Conservation (phyloP, 2,113 vertebrate species). For the Scopus umbretta region DNA sequence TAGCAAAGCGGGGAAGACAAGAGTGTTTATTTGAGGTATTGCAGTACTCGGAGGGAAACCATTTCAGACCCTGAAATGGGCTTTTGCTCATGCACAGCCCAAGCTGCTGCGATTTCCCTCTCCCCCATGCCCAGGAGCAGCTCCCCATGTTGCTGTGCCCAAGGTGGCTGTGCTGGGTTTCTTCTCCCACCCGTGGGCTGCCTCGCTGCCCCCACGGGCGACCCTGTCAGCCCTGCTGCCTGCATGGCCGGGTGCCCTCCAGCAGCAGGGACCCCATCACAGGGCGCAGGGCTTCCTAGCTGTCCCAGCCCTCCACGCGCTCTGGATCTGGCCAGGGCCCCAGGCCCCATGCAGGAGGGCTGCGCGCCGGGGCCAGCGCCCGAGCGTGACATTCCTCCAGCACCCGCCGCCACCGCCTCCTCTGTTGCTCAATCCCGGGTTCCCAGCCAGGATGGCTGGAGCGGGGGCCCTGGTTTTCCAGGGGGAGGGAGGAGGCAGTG, state of each 20-base stretch:
- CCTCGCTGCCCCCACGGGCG: neutral
- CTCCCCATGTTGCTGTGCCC: neutral
- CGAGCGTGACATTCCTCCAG: conserved; percentile 47
- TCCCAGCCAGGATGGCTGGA: conserved; percentile 54
- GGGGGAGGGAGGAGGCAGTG: conserved; percentile 36
- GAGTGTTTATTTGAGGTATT: neutral
- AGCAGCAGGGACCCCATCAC: neutral
- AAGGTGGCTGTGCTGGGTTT: neutral
- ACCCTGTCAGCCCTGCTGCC: neutral
- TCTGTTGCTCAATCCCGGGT: conserved; percentile 50
- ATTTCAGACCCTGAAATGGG: neutral
- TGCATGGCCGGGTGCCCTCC: neutral
- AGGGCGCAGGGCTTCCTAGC: rapidly evolving
- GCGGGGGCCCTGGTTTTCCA: conserved; percentile 36
- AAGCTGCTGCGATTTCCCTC: neutral
- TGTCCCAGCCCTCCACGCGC: too few relatives aligned
- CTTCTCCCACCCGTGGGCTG: neutral
- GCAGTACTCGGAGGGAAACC: neutral
- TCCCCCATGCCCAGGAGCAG: neutral
- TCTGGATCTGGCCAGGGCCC: neutral
- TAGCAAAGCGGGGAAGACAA: neutral
- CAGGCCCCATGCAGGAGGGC: neutral
- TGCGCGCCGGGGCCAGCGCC: neutral
- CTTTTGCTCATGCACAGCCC: neutral
- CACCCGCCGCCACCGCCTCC: conserved; percentile 14